Base-by-base conservation (phyloP, 2,888 invertebrate species). In the Melinopterus prodromus region DNA sequence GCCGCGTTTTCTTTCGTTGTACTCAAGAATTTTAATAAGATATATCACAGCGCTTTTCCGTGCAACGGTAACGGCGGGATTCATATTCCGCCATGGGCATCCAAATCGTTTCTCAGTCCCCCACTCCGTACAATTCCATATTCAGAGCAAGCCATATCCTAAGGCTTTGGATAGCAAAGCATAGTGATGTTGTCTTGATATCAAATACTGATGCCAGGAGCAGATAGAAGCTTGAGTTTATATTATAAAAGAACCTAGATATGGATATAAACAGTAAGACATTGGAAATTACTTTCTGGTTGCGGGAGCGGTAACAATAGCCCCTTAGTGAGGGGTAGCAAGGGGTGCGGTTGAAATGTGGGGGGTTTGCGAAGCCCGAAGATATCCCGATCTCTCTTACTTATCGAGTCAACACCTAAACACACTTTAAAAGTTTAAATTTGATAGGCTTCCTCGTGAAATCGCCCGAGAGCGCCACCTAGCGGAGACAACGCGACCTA, bases 391-490 rank as follows among this genome's bases (percentile, higher is more conserved):
- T 74, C 74, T 74, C 37, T 36, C 36, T 80, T 81, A 82, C 81
- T 81, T 81, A 82, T 80, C 79, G 81, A 82, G 79, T 82, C 82
- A 79, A 82, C 81, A 82, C 81, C 80, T 82, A 82, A 81, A 82
- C 77, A 82, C 81, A 81, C 82, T 82, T 81, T 80, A 80, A 82
- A 82, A 82, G 77, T 82, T 81, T 75, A 81, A 82, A 81, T 81
- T 82, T 81, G 82, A 80, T 80, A 74, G 71, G 76, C 72, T 78
- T 71, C 26, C 77, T 38, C 35, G 74, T 36, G 36, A 74, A 74
- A 74, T 74, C 74, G 74, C 9, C 74, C 74, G 74, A 53, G 12
- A 53, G 5, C 53, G 53, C 53, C 53, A 53, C 53, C 53, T 53
- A 53, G 53, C 53, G 53, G 53, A 53, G 53, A 53, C 53, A 53